Evolutionary conservation across 37 sponge, comb jelly and placozoan species (phyloP).

Genomic region (Axinella damicornis): DNA sequence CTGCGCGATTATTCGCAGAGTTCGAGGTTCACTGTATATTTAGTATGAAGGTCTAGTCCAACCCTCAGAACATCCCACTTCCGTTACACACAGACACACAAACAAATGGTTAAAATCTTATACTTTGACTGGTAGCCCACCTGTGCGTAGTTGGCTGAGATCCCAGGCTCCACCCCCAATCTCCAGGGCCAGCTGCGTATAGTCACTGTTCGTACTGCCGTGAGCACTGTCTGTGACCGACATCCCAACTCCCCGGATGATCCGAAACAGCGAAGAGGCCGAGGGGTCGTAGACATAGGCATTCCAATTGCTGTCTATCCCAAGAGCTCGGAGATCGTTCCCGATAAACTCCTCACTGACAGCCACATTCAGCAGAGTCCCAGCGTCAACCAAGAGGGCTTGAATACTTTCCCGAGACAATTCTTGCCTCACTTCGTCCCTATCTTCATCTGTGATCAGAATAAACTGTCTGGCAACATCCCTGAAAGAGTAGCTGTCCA

Average conservation of each 20-base stretch:
- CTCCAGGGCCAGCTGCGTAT: constrained; percentile 71
- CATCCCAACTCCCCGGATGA: constrained; percentile 4
- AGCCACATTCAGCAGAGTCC: constrained; percentile 59
- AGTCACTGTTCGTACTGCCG: constrained; percentile 71
- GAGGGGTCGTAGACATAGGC: constrained; percentile 61
- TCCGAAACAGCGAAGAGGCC: neutral
- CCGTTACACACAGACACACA: too few species aligned
- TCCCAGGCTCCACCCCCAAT: constrained; percentile 85
- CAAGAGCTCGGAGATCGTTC: constrained; percentile 34
- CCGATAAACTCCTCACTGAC: constrained; percentile 52
- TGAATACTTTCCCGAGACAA: constrained; percentile 35
- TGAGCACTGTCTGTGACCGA: constrained; percentile 55
- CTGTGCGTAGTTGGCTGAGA: constrained; percentile 57
- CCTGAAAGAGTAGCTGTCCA: constrained; percentile 25
- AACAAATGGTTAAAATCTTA: too few species aligned
- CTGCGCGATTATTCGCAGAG: too few species aligned
- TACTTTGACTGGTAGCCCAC: neutral
- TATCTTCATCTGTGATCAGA: constrained; percentile 74
- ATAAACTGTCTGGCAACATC: constrained; percentile 65
- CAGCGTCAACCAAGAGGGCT: neutral
- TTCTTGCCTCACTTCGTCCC: constrained; percentile 40
- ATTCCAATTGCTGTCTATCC: constrained; percentile 37
- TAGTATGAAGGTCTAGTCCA: too few species aligned
- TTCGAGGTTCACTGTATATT: too few species aligned
- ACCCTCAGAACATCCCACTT: too few species aligned